Percentiles rank a stretch among this genome's conserved stretches.
These are phyloP conservation scores for Choreutis nemorana DNA, from an alignment of 2,888 invertebrate species.

Conservation along the genomic window DNA sequence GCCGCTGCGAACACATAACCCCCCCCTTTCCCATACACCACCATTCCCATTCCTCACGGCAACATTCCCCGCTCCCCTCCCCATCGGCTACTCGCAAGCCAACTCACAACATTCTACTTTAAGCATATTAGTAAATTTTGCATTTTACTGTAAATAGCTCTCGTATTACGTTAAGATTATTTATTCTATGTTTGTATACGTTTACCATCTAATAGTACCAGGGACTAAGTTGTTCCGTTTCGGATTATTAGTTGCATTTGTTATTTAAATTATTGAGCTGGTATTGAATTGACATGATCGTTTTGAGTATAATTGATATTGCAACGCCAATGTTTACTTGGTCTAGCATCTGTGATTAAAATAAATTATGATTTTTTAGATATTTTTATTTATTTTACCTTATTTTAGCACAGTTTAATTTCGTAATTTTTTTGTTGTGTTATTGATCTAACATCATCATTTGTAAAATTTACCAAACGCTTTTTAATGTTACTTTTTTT, in stretches of 20 bases:
- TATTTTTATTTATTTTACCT: constrained; percentile 22
- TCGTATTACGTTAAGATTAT: constrained; percentile 40
- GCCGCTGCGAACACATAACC: constrained; percentile 6
- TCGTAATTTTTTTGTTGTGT: no score
- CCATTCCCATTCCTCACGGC: no score
- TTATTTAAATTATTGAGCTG: constrained; percentile 1
- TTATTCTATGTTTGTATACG: constrained; percentile 13
- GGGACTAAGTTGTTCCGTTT: neutral
- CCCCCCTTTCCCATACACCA: no score
- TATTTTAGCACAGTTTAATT: no score
- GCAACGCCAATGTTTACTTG: no score
- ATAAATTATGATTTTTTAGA: constrained; percentile 49
- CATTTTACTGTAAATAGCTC: constrained; percentile 55
- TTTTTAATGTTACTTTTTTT: no score
- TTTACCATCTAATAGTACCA: neutral
- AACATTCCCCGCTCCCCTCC: constrained; percentile 2
- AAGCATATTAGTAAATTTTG: constrained; percentile 44
- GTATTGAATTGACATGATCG: neutral
- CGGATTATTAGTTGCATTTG: neutral
- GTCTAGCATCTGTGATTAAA: constrained; percentile 49
- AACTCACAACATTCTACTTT: constrained; percentile 31
- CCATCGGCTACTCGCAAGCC: constrained; percentile 6
- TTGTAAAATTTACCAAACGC: no score
- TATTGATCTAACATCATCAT: no score
- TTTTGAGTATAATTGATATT: no score